phyloP scores from a whole-genome alignment of 1,140 invertebrate species.

The Orchesella cincta region DNA sequence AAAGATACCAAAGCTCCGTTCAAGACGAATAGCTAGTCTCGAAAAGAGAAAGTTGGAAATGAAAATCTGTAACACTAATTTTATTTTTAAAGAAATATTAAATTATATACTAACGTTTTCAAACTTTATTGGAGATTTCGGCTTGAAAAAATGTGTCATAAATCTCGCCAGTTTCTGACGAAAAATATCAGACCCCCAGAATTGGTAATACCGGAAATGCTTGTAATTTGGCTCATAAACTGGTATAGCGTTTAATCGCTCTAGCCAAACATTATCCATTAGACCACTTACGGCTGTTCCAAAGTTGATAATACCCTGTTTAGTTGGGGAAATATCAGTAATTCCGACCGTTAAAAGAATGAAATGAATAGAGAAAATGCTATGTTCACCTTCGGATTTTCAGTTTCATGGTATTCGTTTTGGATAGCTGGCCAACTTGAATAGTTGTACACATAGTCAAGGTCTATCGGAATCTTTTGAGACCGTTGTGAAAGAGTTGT shows the following conservation, averaged over 20 bases:
- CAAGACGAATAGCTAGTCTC: slow-evolving; percentile 38
- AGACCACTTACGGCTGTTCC: slow-evolving; percentile 40
- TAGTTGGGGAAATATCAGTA: not conserved
- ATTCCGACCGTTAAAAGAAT: not conserved
- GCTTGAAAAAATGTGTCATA: slow-evolving; percentile 33
- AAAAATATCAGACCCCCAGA: slow-evolving; percentile 34
- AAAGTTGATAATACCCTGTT: slow-evolving; percentile 41
- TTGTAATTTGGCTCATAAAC: slow-evolving; percentile 1
- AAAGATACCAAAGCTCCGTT: slow-evolving; percentile 40
- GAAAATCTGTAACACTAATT: not conserved
- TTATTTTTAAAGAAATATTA: not conserved
- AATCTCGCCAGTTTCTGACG: slow-evolving; percentile 13
- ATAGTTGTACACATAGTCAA: slow-evolving; percentile 26
- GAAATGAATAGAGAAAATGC: not conserved
- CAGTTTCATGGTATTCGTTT: slow-evolving; percentile 33
- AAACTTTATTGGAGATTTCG: not conserved
- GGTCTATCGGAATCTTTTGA: slow-evolving; percentile 18
- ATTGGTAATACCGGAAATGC: slow-evolving; percentile 43
- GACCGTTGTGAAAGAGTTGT: slow-evolving; percentile 33
- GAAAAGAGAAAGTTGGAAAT: not conserved
- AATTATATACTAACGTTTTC: slow-evolving; percentile 26
- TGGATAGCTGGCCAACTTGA: slow-evolving; percentile 25
- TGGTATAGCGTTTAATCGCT: not conserved
- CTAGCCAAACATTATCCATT: slow-evolving; percentile 40
- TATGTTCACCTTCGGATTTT: slow-evolving; percentile 30